Evolutionary conservation across 1,140 invertebrate genomes (phyloP), one percentile per base, ranked within the genome.

Genomic region (Ceratina calcarata): DNA sequence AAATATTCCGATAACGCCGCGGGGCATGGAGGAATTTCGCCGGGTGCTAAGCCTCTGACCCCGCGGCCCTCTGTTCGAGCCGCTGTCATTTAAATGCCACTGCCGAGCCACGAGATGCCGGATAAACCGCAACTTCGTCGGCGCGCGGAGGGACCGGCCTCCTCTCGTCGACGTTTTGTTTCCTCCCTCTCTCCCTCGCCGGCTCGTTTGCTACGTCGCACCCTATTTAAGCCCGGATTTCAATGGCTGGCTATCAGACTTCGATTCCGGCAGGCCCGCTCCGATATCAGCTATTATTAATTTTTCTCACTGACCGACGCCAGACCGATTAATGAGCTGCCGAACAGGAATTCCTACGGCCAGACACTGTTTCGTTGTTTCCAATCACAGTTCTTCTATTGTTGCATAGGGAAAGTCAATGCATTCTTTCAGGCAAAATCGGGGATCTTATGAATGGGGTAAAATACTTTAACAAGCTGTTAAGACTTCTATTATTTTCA

Each of bases 1-100:
- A 85, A 83, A 86, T 86, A 86, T 84, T 86, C 84, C 84, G 75
- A 86, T 86, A 86, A 86, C 24, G 85, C 85, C 74, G 81, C 60
- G 49, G 84, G 37, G 81, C 77, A 82, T 71, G 15, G 32, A 49
- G 71, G 78, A 86, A 86, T 86, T 85, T 65, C 73, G 70, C 70
- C 68, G 20, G 67, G 71, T 60, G 79, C 27, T 65, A 51, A 70
- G 67, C 64, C 57, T 45, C 37, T 77, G 78, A 75, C 61, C 78
- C 12, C 12, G 61, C 37, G 37, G 37, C 22, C 32, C 58, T 53
- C 22, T 27, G 57, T 18, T 64, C 68, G 65, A 55, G 60, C 76
- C 68, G 51, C 58, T 71, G 27, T 78, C 76, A 13, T 78, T 85
- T 76, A 84, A 84, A 85, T 85, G 82, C 82, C 83, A 58, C 67